Evolutionary conservation across 1,140 invertebrate genomes (phyloP).

Genomic region (Metopolophium dirhodum): DNA sequence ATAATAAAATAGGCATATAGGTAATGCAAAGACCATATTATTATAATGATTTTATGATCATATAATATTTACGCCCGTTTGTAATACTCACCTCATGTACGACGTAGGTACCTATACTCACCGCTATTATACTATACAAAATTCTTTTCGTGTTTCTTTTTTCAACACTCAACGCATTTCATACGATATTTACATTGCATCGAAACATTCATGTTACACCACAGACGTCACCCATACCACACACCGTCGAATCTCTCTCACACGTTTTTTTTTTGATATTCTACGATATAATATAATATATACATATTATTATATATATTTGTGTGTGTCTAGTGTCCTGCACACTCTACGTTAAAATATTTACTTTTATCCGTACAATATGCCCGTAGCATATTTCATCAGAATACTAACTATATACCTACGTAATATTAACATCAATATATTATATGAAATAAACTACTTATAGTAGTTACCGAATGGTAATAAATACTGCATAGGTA

Average conservation of each 20-base stretch:
- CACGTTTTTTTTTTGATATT: background rate
- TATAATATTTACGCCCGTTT: background rate
- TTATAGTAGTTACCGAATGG: background rate
- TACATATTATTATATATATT: background rate
- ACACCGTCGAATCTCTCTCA: background rate
- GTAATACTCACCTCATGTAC: background rate
- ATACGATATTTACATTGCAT: conserved; percentile 8
- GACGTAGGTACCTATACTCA: background rate
- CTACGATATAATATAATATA: background rate
- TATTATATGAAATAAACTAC: background rate
- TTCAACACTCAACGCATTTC: background rate
- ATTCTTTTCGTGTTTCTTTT: conserved; percentile 8
- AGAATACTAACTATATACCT: background rate
- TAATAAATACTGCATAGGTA: conserved; percentile 17
- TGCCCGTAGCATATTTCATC: background rate
- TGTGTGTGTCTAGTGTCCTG: conserved; percentile 7
- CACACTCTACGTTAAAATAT: background rate
- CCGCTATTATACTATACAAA: background rate
- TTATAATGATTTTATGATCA: conserved; percentile 13
- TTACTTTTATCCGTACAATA: conserved; percentile 7
- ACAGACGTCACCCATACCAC: background rate
- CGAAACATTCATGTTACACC: background rate
- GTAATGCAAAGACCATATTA: background rate
- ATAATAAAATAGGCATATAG: no score
- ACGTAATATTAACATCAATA: background rate